Base-by-base conservation (phyloP, 2,888 invertebrate species). In the Eristalis tenax region DNA sequence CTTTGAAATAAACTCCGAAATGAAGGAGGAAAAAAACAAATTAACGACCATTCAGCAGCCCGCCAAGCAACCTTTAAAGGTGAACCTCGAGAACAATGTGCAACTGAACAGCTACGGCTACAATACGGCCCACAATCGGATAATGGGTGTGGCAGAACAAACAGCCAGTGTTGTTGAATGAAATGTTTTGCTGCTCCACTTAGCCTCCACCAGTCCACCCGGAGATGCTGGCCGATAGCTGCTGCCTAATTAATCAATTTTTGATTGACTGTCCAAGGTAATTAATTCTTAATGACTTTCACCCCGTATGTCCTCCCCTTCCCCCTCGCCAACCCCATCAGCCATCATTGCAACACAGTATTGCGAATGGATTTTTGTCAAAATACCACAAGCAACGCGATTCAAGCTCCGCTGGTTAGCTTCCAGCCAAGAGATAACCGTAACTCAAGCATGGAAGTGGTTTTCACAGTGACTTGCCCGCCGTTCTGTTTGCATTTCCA, bases 41-140 rank as follows among this genome's bases (percentile, higher is more conserved):
- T 23, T 15, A 11, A 28, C 32, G n/a, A n/a, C 22, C 28, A n/a
- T n/a, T 26, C 15, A 61, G 11, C 22, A 11, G 35, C n/a, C 38
- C 6, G 32, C 56, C 22, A 40, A 28, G 63, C 65, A 59, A 79
- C 78, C 71, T 79, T 79, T 80, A 43, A 80, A 80, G 50, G 43
- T 35, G 18, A 66, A 80, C 23, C 26, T 10, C 18, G 23, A 18
- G 23, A 32, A 71, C 71, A 71, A 65, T 71, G 57, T 66, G 43
- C 40, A 65, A 68, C 40, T 18, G 59, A 40, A 43, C 11, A 59
- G 35, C 43, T 35, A 59, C 66, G 50, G 50, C 18, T n/a, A 50
- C 50, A 50, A 8, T 43, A 43, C 59, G 38, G 56, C 22, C 32
- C 57, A 40, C 35, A 23, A 38, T 61, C 18, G 8, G 18, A 50